Evolutionary conservation across 92 coral and sea anemone species (phyloP), one percentile per base, ranked within the genome.

Genomic region (Palythoa heliodiscus): DNA sequence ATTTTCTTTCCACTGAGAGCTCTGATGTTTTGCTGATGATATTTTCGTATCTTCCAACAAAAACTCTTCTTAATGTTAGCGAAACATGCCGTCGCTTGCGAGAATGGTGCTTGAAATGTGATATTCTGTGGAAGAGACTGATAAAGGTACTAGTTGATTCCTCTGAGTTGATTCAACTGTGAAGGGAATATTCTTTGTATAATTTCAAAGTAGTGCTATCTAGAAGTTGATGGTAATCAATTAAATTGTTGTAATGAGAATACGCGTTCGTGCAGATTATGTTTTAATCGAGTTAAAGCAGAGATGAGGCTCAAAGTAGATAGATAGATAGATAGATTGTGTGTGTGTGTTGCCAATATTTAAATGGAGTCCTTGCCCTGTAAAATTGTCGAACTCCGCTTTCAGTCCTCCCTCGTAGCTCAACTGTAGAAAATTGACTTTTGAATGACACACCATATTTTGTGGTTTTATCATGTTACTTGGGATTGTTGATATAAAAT

Each of bases 61-160:
- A 93, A 85, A 85, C 97, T 19, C 52, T 93, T 64, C 83, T 93
- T 38, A 93, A 93, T 67, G 83, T 93, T 8, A 93, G 95, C 29
- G 97, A 93, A 75, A 91, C 95, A 6, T 91, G 93, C 53, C 92
- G 85, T 8, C 87, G 91, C 38, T 75, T 93, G 89, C 86, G 90
- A 14, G 91, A 91, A 70, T 58, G 92, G 70, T 79, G 87, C 15
- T 75, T 87, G 84, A 86, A 89, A 63, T 91, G 91, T 66, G 92
- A 93, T 69, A 77, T 83, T n/a, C 86, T 93, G 10, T 93, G 97
- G 97, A 89, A 93, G 77, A 82, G 85, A 12, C 94, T 93, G 52
- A 87, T 93, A 48, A 91, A 87, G 94, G 97, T 93, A 63, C n/a
- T 19, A 25, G 43, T 58, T 52, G 13, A 25, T 11, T 29, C 58